Evolutionary conservation across 2,113 vertebrate species (phyloP).

Genomic region (Pseudorhombus dupliciocellatus): DNA sequence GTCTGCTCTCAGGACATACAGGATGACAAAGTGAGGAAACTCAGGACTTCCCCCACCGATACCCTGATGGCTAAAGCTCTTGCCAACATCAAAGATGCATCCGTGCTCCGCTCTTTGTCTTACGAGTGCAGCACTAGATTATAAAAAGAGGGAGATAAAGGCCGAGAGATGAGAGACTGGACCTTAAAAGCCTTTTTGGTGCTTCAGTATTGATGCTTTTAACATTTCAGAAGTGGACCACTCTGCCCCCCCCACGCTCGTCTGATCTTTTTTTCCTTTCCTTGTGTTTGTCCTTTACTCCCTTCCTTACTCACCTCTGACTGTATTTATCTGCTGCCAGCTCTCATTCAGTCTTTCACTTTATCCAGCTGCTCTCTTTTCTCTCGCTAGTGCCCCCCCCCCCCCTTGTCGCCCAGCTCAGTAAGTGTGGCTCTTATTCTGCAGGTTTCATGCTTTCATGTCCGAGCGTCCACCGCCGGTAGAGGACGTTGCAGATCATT

Average conservation of each 20-base stretch:
- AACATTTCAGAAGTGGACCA: constrained; percentile 52
- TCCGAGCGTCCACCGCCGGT: too few relatives aligned
- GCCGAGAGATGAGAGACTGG: constrained; percentile 42
- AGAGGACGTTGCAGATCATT: too few relatives aligned
- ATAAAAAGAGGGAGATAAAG: constrained; percentile 37
- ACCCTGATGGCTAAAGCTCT: constrained; percentile 48
- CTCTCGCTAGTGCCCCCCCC: background rate
- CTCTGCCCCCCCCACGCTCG: constrained; percentile 2
- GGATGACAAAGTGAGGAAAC: too few relatives aligned
- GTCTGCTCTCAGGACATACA: too few relatives aligned
- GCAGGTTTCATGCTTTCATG: too few relatives aligned
- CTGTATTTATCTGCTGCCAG: constrained; percentile 16
- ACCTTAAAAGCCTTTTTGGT: constrained; percentile 58
- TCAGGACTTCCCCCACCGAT: constrained; percentile 23
- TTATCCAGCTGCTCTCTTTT: constrained; percentile 41
- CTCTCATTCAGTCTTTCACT: constrained; percentile 28
- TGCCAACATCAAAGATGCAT: constrained; percentile 60
- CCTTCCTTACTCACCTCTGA: constrained; percentile 14
- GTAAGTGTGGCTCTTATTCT: too few relatives aligned
- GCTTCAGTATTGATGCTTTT: constrained; percentile 61
- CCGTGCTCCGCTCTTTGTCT: constrained; percentile 39
- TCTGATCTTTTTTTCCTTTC: constrained; percentile 29
- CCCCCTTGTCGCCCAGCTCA: background rate
- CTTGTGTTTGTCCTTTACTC: constrained; percentile 1
- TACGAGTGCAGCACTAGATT: constrained; percentile 21